A percentile compares a stretch with the other conserved stretches of the same genome.
These are phyloP conservation scores for Phortica magna DNA, from an alignment of 2,888 invertebrate species.

Conservation along the genomic window DNA sequence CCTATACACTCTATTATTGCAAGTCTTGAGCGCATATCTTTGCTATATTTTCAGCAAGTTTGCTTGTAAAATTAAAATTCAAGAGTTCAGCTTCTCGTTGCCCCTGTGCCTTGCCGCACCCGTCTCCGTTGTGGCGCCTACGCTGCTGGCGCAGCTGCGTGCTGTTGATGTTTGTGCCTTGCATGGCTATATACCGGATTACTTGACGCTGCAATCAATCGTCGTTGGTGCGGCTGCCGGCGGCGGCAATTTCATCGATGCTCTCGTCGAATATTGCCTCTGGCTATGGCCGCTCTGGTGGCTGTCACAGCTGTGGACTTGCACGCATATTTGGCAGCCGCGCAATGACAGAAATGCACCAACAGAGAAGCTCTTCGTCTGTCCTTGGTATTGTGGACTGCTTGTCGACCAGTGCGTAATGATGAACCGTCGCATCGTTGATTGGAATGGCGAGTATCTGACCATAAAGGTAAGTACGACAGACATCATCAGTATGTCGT, in stretches of 20 bases:
- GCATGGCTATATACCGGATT: conserved; percentile 85
- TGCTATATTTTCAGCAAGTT: conserved; percentile 86
- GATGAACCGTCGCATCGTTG: conserved; percentile 88
- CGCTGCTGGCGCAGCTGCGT: conserved; percentile 83
- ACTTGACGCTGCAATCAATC: conserved; percentile 91
- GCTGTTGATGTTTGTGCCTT: conserved; percentile 84
- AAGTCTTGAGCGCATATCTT: conserved; percentile 83
- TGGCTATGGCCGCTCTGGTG: conserved; percentile 91
- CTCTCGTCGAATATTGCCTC: conserved; percentile 82
- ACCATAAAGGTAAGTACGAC: conserved; percentile 77
- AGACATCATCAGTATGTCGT: neutral
- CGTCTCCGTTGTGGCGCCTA: conserved; percentile 84
- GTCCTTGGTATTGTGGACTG: conserved; percentile 90
- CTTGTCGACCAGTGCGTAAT: conserved; percentile 91
- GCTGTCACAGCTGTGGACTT: conserved; percentile 91
- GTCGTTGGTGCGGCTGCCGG: conserved; percentile 22
- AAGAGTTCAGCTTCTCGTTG: conserved; percentile 91
- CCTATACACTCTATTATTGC: conserved; percentile 83
- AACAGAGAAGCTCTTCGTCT: conserved; percentile 90
- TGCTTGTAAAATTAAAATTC: conserved; percentile 93
- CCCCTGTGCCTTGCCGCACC: conserved; percentile 89
- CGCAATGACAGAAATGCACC: conserved; percentile 89
- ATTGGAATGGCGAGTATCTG: conserved; percentile 79
- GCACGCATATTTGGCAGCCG: conserved; percentile 90
- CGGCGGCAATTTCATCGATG: conserved; percentile 80